phyloP scores from a whole-genome alignment of 2,888 invertebrate species.

The Mesorhabditis sp. region DNA sequence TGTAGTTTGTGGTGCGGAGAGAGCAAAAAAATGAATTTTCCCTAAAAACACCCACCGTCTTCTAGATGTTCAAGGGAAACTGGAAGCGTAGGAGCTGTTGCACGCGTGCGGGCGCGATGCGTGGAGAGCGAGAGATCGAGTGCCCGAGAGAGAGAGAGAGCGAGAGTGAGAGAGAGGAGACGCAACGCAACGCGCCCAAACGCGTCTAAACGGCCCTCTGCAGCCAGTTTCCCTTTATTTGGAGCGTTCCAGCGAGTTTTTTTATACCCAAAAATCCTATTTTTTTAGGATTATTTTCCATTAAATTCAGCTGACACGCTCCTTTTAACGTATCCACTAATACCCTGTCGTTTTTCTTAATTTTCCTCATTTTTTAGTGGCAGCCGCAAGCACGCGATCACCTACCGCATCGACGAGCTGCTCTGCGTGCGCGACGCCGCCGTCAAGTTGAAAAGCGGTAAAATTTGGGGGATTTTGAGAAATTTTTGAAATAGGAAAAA shows the following conservation, averaged over 20 bases:
- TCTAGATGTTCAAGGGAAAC: too few species aligned
- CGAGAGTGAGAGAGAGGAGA: too few species aligned
- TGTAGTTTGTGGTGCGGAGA: too few species aligned
- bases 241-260: not conserved
- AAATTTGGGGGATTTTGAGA: not conserved
- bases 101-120: too few species aligned
- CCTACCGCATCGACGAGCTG: slow-evolving; percentile 41
- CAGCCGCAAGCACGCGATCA: slow-evolving; percentile 29
- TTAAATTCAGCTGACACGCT: not conserved
- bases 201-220: too few species aligned
- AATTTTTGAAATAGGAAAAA: not conserved
- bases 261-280: not conserved
- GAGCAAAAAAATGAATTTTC: too few species aligned
- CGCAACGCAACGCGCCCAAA: too few species aligned
- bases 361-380: slow-evolving; percentile 20
- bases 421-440: slow-evolving; percentile 26
- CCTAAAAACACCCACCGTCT: too few species aligned
- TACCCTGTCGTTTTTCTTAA: not conserved
- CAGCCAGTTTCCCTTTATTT: not conserved
- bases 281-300: not conserved
- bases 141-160: too few species aligned
- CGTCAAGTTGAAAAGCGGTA: slow-evolving; percentile 32
- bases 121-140: too few species aligned
- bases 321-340: not conserved
- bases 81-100: too few species aligned